phyloP scores from a whole-genome alignment of 1,140 invertebrate genomes.

The Achatina immaculata region DNA sequence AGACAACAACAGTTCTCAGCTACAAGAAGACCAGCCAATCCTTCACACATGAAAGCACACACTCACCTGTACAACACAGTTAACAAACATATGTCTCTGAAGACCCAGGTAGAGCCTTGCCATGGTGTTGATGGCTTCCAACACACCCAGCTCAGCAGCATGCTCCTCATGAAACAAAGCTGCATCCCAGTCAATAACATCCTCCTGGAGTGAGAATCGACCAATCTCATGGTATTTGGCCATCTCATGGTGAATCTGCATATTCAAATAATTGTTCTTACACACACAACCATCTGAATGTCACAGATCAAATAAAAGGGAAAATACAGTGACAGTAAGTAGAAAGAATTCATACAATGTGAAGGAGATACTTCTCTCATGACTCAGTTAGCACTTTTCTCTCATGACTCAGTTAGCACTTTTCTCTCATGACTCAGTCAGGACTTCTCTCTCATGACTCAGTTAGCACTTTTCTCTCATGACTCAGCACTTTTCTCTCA shows the following conservation, averaged over 20 bases:
- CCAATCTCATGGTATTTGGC: conserved; percentile 76
- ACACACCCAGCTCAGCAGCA: conserved; percentile 74
- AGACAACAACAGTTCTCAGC: no score
- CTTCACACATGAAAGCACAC: not conserved
- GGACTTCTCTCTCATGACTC: no score
- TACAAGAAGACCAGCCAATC: no score
- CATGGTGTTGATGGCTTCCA: conserved; percentile 74
- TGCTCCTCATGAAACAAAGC: conserved; percentile 75
- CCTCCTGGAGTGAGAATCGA: conserved; percentile 69
- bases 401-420: no score
- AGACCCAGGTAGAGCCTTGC: conserved; percentile 73
- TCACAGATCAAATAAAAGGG: not conserved
- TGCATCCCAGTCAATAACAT: conserved; percentile 72
- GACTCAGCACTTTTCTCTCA: no score
- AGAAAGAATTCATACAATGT: not conserved
- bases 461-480: no score
- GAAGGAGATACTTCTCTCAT: no score
- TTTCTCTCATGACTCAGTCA: no score
- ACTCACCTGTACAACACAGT: conserved; percentile 60
- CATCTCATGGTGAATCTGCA: conserved; percentile 75
- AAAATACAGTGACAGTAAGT: not conserved
- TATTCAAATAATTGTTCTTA: not conserved
- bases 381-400: no score
- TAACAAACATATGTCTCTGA: conserved; percentile 73
- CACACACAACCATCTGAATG: not conserved